These are phyloP conservation scores for Decapterus maruadsi DNA, from an alignment of 2,797 vertebrate species.

Conservation along the genomic window DNA sequence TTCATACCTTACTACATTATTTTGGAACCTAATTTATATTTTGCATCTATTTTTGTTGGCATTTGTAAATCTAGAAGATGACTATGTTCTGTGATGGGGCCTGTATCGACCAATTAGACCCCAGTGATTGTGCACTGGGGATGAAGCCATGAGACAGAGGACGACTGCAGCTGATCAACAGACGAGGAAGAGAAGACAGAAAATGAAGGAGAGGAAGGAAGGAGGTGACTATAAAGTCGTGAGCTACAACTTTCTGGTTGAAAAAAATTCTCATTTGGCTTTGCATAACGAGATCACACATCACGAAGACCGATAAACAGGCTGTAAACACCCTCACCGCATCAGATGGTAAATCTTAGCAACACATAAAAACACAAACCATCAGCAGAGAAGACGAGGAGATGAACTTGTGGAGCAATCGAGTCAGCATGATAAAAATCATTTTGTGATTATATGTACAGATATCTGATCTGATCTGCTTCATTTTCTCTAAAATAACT, in stretches of 20 bases:
- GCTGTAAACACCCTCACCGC: slow-evolving; percentile 30
- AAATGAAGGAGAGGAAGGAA: neutral
- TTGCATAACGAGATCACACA: slow-evolving; percentile 9
- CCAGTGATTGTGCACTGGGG: neutral
- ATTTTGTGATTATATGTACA: too few species aligned
- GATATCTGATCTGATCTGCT: too few species aligned
- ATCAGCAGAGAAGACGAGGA: neutral
- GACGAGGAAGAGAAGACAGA: neutral
- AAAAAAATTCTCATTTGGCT: slow-evolving; percentile 40
- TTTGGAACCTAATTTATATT: too few species aligned
- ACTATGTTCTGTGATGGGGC: too few species aligned
- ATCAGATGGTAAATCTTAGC: slow-evolving; percentile 3
- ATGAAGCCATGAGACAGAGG: neutral
- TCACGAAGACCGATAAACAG: slow-evolving; percentile 50
- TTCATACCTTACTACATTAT: too few species aligned
- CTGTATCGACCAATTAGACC: neutral
- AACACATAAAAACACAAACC: neutral
- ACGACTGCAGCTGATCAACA: neutral
- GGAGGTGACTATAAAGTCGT: slow-evolving; percentile 4
- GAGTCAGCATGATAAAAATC: too few species aligned
- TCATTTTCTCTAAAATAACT: too few species aligned
- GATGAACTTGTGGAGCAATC: too few species aligned
- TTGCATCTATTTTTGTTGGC: too few species aligned
- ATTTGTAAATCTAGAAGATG: too few species aligned
- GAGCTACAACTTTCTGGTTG: slow-evolving; percentile 21